Evolutionary conservation across 2,113 vertebrate species (phyloP).

Genomic region (Engystomops pustulosus): DNA sequence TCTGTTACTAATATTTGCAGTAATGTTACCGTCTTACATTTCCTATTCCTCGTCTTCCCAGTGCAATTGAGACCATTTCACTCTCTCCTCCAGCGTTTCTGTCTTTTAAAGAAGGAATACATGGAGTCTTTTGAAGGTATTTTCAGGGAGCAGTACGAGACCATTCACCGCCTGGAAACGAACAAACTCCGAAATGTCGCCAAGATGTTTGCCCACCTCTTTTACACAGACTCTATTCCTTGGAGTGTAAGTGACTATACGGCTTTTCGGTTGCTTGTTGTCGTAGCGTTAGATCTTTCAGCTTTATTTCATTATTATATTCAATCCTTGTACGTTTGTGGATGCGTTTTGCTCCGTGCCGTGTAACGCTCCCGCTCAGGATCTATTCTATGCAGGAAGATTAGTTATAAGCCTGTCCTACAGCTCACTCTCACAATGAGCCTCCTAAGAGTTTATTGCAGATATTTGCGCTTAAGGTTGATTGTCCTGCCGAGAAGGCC

Average conservation of each 20-base stretch:
- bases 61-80: slow-evolving; percentile 26
- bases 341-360: neutral
- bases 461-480: neutral
- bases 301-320: neutral
- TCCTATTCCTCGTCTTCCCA: neutral
- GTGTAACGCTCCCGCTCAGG: neutral
- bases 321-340: neutral
- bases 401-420: neutral
- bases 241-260: slow-evolving; percentile 89
- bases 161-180: slow-evolving; percentile 96
- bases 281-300: neutral
- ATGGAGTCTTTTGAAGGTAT: slow-evolving; percentile 98
- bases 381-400: neutral
- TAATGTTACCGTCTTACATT: no score
- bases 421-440: neutral
- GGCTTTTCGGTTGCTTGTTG: neutral
- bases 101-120: slow-evolving; percentile 96
- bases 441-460: neutral
- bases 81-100: slow-evolving; percentile 85
- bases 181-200: slow-evolving; percentile 98
- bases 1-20: no score
- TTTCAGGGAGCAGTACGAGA: slow-evolving; percentile 96
- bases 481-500: neutral
- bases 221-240: slow-evolving; percentile 95
- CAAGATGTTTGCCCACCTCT: slow-evolving; percentile 95